Conservation (phyloP, 92 coral and sea anemone species). For the Parazoanthus darwini region DNA sequence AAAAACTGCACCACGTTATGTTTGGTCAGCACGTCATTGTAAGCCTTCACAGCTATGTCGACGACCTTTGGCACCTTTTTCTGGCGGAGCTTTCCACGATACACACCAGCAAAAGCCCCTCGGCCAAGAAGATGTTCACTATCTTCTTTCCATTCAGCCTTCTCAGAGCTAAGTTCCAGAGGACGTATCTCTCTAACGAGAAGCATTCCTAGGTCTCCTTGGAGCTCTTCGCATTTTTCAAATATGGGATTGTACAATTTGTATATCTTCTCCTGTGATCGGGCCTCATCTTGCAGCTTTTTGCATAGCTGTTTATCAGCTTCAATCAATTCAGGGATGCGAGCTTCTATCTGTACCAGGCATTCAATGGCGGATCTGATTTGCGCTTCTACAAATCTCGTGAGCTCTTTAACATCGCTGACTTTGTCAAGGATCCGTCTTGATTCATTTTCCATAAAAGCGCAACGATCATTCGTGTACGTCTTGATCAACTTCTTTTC, state of each 20-base stretch:
- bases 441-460: constrained; percentile 34
- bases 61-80: neutral
- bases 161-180: constrained; percentile 8
- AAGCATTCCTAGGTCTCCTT: constrained; percentile 31
- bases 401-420: neutral
- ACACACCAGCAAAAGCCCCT: constrained; percentile 52
- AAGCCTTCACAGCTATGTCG: constrained; percentile 37
- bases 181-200: constrained; percentile 28
- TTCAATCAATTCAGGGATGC: constrained; percentile 49
- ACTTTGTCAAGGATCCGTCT: constrained; percentile 20
- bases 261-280: constrained; percentile 4
- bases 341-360: constrained; percentile 4
- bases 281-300: constrained; percentile 17
- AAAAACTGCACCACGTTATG: constrained; percentile 3
- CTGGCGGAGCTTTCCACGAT: constrained; percentile 46
- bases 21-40: constrained; percentile 2
- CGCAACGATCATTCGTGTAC: constrained; percentile 43
- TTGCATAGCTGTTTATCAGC: constrained; percentile 34
- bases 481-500: constrained; percentile 14
- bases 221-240: neutral
- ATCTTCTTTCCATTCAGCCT: constrained; percentile 51
- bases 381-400: constrained; percentile 15
- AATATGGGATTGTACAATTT: constrained; percentile 31
- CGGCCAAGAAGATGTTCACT: constrained; percentile 24
- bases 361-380: too few species aligned